Evolutionary conservation across 1,140 invertebrate genomes (phyloP), one percentile per base, ranked within the genome.

Genomic region (Formica selysi): DNA sequence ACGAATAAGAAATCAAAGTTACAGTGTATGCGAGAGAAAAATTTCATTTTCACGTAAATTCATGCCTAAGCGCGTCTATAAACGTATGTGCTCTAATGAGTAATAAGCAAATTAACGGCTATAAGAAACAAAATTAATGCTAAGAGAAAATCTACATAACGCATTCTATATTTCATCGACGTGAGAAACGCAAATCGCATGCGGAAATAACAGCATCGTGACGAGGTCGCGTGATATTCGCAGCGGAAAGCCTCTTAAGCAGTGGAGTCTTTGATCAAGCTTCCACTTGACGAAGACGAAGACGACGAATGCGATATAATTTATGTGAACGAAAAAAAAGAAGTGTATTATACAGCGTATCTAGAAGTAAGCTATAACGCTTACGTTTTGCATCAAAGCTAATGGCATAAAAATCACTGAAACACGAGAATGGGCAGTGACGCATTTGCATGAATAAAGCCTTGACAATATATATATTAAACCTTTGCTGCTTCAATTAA

Each of bases 251-350:
- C 64, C 68, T 84, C 59, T 76, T 44, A 51, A 26, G 29, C 68
- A 74, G 74, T 76, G 76, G 76, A 89, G 44, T 70, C 16, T 67
- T 41, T n/a, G 64, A 83, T 85, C 70, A 8, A 67, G 38, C 65
- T 76, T 38, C 10, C 11, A 8, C 29, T 51, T 51, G 48, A 0
- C 48, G 16, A 16, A 26, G 32, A 41, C 11, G 48, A 70, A 48
- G 32, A 26, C 29, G 71, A 29, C 44, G 1, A 44, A 48, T 26
- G 16, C 11, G 70, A 48, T 59, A 51, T 5, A 51, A 51, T 19
- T 19, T 51, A 13, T 10, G 85, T 88, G 44, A 51, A 74, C 19
- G 71, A 61, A 59, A 73, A 76, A 85, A 54, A 70, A 91, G 22
- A 85, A 80, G 73, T 41, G 13, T 76, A 81, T 70, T 62, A 29